phyloP scores from a whole-genome alignment of 1,140 invertebrate genomes.

The Camponotus floridanus region DNA sequence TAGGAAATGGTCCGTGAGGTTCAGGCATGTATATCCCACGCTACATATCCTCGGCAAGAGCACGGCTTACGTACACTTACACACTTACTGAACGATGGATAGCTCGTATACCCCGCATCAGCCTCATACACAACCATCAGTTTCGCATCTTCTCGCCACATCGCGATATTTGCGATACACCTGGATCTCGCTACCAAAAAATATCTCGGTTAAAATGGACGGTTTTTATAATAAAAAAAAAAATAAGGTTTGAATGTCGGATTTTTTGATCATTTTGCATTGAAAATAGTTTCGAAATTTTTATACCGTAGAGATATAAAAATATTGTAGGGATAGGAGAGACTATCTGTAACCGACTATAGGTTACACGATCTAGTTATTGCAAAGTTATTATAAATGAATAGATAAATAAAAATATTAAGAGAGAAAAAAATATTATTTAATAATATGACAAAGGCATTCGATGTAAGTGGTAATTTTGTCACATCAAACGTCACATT shows the following conservation, averaged over 20 bases:
- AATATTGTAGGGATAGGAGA: background rate
- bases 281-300: background rate
- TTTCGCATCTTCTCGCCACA: constrained; percentile 23
- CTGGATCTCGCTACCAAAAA: constrained; percentile 14
- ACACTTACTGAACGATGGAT: constrained; percentile 28
- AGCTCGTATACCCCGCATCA: constrained; percentile 45
- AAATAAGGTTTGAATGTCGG: too few relatives aligned
- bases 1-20: constrained; percentile 73
- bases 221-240: background rate
- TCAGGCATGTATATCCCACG: constrained; percentile 54
- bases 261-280: constrained; percentile 1
- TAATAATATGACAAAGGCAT: constrained; percentile 5
- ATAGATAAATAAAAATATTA: background rate
- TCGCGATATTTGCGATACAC: constrained; percentile 45
- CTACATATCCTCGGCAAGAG: constrained; percentile 44
- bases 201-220: constrained; percentile 9
- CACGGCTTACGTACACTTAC: constrained; percentile 38
- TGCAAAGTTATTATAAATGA: constrained; percentile 15
- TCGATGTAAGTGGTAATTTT: background rate
- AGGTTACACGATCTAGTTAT: background rate
- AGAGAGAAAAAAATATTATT: background rate
- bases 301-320: background rate
- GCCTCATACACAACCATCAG: constrained; percentile 50
- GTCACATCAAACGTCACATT: background rate
- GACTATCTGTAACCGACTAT: background rate